These are phyloP conservation scores for Mesembrinibis cayennensis DNA, from an alignment of 2,113 vertebrate genomes.

Conservation along the genomic window DNA sequence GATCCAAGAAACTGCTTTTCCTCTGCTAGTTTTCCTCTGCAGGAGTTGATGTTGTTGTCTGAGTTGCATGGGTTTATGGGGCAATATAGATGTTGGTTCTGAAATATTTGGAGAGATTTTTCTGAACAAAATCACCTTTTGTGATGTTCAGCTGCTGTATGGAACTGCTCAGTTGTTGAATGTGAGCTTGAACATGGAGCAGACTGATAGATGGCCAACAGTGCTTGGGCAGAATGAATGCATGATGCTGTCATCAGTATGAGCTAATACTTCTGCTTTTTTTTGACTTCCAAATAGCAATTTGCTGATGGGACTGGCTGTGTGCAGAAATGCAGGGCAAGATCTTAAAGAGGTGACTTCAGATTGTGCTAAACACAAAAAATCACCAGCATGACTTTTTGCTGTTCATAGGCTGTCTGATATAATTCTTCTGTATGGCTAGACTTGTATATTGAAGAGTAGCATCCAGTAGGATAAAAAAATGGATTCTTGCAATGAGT, in stretches of 20 bases:
- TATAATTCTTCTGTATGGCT: not conserved
- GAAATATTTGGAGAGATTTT: not conserved
- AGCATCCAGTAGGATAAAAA: not conserved
- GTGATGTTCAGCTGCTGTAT: not conserved
- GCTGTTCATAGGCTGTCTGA: not conserved
- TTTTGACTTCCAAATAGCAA: not conserved
- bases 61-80: not conserved
- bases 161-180: not conserved
- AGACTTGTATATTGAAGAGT: not conserved
- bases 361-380: not conserved
- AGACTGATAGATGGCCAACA: not conserved
- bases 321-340: not conserved
- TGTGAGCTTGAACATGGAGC: not conserved
- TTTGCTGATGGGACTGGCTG: not conserved
- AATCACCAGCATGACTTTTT: not conserved
- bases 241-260: not conserved
- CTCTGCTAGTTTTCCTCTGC: not conserved
- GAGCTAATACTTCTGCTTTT: not conserved
- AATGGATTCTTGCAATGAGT: not conserved
- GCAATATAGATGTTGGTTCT: not conserved
- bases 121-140: not conserved
- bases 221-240: not conserved
- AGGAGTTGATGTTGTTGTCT: not conserved
- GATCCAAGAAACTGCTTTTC: not conserved
- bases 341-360: not conserved